Evolutionary conservation across 2,797 vertebrate genomes (phyloP), one percentile per base, ranked within the genome.

Genomic region (Anguilla megastoma): DNA sequence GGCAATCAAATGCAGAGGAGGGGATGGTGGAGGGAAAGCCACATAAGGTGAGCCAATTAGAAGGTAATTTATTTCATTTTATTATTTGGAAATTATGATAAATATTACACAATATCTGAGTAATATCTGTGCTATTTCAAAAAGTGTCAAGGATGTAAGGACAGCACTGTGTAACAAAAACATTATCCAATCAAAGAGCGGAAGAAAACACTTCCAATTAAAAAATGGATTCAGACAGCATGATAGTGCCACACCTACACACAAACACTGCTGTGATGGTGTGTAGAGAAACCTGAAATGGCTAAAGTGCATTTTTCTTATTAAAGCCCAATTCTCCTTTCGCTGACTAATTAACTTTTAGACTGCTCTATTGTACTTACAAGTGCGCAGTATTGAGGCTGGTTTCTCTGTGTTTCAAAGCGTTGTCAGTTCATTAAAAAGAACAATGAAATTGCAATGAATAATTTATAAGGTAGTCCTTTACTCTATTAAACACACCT

Each of bases 361-460:
- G 85, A 66, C 30, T 27, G 54, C 69, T 71, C 30, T 33, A 82
- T 82, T 79, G 52, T 82, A 63, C 58, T 76, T 86, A 82, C 84
- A 88, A 86, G 88, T 82, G 74, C 45, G 21, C 50, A 24, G 58
- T 27, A 86, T 82, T 88, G 85, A 86, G 6, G 36, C 74, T 27
- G 88, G 86, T 87, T 89, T 58, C 76, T 33, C 27, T 36, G 80
- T 76, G 74, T 90, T 88, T 87, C 76, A 90, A 86, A 86, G 80
- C 85, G 69, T 66, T 79, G 56, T 69, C 85, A 88, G 87, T 86
- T 88, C 80, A 89, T 89, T 89, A 90, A 87, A 84, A 86, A 84
- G 66, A 89, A 85, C 88, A 86, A 89, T 89, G 56, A 85, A 88
- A 85, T 74, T 74, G 56, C 33, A 50, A 88, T 90, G 88, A 90